Evolutionary conservation across 37 sponge, comb jelly and placozoan genomes (phyloP).

Genomic region (Oscarella lobularis): DNA sequence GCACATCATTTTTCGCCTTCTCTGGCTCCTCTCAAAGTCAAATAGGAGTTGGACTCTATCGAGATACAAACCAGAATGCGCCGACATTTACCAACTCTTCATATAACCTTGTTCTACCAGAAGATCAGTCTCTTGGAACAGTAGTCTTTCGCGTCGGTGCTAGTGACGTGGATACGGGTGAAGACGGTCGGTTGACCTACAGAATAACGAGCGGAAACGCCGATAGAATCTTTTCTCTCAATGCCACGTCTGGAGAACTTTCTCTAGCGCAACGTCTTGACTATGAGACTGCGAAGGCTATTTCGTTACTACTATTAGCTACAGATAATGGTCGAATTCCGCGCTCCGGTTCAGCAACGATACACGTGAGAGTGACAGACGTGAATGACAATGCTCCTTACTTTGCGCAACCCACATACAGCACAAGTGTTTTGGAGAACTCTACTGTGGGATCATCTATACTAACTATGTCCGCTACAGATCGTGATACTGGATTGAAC

Average conservation of each 20-base stretch:
- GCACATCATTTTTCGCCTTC: not conserved
- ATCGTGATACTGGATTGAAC: not conserved
- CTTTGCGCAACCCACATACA: not conserved
- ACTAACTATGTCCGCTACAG: not conserved
- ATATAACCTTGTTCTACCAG: not conserved
- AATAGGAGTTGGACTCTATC: not conserved
- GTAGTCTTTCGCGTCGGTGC: not conserved
- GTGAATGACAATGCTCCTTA: not conserved
- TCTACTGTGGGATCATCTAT: not conserved
- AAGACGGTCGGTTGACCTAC: constrained; percentile 40
- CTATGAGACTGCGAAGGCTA: not conserved
- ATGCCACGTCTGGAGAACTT: not conserved
- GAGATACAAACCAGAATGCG: not conserved
- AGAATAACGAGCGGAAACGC: constrained; percentile 2
- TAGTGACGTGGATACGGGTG: constrained; percentile 19
- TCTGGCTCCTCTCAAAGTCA: not conserved
- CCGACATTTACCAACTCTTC: not conserved
- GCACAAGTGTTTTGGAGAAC: not conserved
- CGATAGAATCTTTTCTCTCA: not conserved
- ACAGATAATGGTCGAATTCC: not conserved
- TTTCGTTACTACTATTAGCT: not conserved
- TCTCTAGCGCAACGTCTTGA: not conserved
- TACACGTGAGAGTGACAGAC: not conserved
- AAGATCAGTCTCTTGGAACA: not conserved
- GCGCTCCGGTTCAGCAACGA: not conserved